These are phyloP conservation scores for Ceraclea dissimilis DNA, from an alignment of 2,888 invertebrate genomes.

Conservation along the genomic window DNA sequence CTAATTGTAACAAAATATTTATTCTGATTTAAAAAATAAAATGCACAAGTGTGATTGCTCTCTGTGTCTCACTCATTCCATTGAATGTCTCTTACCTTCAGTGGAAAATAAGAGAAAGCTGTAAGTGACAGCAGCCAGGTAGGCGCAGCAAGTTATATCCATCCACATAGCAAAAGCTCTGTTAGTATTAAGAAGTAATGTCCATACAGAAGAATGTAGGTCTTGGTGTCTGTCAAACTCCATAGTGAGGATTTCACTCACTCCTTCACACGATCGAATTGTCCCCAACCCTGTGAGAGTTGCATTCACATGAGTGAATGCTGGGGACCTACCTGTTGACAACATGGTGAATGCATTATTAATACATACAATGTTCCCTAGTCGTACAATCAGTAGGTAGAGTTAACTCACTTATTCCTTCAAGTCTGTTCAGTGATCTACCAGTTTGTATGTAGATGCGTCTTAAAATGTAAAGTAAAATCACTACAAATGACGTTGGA, in stretches of 20 bases:
- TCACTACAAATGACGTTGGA: conserved; percentile 56
- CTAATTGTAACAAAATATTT: too few species aligned
- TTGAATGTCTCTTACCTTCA: conserved; percentile 23
- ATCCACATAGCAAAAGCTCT: conserved; percentile 51
- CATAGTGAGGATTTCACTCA: conserved; percentile 55
- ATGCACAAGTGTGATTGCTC: too few species aligned
- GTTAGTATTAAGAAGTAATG: conserved; percentile 41
- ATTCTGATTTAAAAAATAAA: too few species aligned
- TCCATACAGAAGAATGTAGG: conserved; percentile 59
- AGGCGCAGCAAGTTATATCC: conserved; percentile 50
- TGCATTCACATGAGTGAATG: conserved; percentile 75
- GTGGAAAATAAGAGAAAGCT: conserved; percentile 54
- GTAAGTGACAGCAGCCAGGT: conserved; percentile 54
- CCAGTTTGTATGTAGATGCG: conserved; percentile 66
- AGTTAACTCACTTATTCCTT: conserved; percentile 61
- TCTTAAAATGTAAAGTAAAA: conserved; percentile 58
- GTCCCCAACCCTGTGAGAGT: conserved; percentile 76
- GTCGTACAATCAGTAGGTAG: too few species aligned
- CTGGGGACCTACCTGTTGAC: conserved; percentile 68
- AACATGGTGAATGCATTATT: not conserved
- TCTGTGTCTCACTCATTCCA: too few species aligned
- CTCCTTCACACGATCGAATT: conserved; percentile 63
- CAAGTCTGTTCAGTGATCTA: conserved; percentile 63
- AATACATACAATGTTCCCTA: too few species aligned
- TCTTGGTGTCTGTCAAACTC: conserved; percentile 63